Evolutionary conservation across 64 coral and sea anemone genomes (phyloP).

Genomic region (Montipora sp.): DNA sequence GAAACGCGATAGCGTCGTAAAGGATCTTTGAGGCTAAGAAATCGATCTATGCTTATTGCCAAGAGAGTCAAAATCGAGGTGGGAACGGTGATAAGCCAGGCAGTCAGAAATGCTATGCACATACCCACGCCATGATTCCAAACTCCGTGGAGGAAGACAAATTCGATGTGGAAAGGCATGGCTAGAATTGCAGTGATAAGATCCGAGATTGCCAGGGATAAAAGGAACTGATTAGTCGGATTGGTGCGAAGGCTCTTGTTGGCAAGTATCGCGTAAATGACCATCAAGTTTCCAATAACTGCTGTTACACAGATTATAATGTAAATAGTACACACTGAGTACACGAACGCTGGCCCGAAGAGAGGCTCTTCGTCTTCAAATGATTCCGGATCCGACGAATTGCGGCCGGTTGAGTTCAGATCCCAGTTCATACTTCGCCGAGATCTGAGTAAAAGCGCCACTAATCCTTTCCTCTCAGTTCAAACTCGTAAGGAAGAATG

Average conservation of each 20-base stretch:
- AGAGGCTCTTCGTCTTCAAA: not conserved
- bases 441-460: not conserved
- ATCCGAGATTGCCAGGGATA: conserved; percentile 71
- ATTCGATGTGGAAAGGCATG: conserved; percentile 81
- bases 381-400: not conserved
- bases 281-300: conserved; percentile 49
- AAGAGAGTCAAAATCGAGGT: conserved; percentile 92
- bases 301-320: conserved; percentile 45
- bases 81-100: conserved; percentile 81
- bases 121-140: conserved; percentile 72
- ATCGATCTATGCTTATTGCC: conserved; percentile 88
- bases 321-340: not conserved
- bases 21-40: conserved; percentile 70
- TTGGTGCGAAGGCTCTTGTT: conserved; percentile 37
- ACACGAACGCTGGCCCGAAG: not conserved
- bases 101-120: conserved; percentile 66
- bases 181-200: conserved; percentile 50
- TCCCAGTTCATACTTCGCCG: not conserved
- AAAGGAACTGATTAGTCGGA: conserved; percentile 55
- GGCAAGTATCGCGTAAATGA: conserved; percentile 46
- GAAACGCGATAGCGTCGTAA: conserved; percentile 48
- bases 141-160: conserved; percentile 6
- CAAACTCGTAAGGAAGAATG: not conserved
- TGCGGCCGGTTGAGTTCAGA: not conserved
- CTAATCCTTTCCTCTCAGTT: not conserved